A percentile compares a stretch with the other conserved stretches of the same genome.
phyloP scores from a whole-genome alignment of 2,797 vertebrate species.

The Periparus ater region DNA sequence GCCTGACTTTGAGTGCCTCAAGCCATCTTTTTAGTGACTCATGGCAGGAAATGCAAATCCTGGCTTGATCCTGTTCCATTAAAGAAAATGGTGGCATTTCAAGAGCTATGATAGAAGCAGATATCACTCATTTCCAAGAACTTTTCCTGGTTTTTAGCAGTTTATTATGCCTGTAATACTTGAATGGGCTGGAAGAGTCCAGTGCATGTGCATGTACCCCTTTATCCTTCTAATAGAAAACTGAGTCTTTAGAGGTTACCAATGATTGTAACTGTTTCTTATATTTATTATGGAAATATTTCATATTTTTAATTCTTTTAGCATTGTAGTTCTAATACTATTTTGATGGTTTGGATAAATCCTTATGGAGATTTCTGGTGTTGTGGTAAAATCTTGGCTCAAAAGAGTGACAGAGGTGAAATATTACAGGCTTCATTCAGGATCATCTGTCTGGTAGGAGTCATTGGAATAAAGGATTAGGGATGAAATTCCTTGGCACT shows the following conservation, averaged over 20 bases:
- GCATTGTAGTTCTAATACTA: neutral
- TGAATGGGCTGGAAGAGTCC: neutral
- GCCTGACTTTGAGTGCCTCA: neutral
- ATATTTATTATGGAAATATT: neutral
- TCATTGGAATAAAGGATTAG: neutral
- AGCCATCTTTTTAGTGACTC: neutral
- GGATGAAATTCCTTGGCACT: neutral
- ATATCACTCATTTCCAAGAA: neutral
- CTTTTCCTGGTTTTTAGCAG: neutral
- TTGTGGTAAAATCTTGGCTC: neutral
- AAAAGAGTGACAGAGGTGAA: neutral
- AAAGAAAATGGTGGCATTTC: neutral
- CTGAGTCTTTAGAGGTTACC: neutral
- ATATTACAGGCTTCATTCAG: neutral
- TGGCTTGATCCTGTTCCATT: neutral
- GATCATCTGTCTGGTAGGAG: neutral
- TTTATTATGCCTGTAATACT: neutral
- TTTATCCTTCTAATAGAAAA: neutral
- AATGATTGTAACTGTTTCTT: neutral
- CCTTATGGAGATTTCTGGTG: neutral
- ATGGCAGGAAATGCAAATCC: neutral
- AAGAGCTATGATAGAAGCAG: neutral
- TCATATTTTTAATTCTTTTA: neutral
- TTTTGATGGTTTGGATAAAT: neutral
- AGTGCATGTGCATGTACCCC: fast-evolving